Evolutionary conservation across 1,140 invertebrate genomes (phyloP).

Genomic region (Orchestia grillus): DNA sequence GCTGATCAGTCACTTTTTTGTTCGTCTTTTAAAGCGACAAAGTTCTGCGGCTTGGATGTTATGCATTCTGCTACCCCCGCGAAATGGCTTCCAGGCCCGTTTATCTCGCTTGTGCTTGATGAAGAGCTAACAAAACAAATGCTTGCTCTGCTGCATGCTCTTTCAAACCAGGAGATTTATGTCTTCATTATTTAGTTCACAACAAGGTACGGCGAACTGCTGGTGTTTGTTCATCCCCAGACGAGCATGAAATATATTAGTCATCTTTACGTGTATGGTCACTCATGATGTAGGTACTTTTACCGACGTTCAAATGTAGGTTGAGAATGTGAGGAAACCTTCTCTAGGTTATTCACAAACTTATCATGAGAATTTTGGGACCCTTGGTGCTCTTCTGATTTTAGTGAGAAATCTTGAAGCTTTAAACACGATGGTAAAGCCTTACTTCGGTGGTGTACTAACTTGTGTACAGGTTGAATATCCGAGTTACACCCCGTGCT

Average conservation of each 20-base stretch:
- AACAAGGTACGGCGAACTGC: not conserved
- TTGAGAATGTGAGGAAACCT: not conserved
- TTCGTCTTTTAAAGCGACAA: not conserved
- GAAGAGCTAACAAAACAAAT: not conserved
- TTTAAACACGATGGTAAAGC: no score
- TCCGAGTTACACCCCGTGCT: no score
- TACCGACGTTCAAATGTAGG: not conserved
- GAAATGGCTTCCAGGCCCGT: not conserved
- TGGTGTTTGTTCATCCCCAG: not conserved
- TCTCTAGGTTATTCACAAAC: not conserved
- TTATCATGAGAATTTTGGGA: not conserved
- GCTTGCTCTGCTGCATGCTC: not conserved
- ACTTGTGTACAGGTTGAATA: no score
- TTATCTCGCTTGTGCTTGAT: not conserved
- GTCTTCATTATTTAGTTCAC: not conserved
- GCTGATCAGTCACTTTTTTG: not conserved
- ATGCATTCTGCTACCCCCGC: not conserved
- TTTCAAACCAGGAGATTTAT: not conserved
- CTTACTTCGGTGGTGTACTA: no score
- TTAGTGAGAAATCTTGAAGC: no score
- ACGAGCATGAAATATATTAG: not conserved
- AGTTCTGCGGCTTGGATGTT: not conserved
- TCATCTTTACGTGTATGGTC: not conserved
- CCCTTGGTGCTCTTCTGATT: no score
- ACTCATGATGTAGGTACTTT: not conserved